phyloP scores from a whole-genome alignment of 2,113 vertebrate genomes.

The Sapajus apella region DNA sequence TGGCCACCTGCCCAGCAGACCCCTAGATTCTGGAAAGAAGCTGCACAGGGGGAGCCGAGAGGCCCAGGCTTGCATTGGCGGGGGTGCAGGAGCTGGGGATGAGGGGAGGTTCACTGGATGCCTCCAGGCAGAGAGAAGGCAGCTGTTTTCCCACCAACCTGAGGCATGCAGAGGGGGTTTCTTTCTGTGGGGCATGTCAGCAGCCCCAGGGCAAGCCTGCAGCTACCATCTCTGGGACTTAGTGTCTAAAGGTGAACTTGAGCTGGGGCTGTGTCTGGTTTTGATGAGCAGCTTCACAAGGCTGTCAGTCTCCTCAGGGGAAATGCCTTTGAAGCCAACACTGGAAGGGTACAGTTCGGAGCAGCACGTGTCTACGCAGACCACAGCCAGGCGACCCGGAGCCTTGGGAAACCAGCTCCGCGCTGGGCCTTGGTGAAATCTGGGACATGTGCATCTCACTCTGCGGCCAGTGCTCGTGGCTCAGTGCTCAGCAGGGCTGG shows the following conservation, averaged over 20 bases:
- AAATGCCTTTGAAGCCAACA: background rate
- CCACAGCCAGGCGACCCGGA: background rate
- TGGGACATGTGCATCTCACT: background rate
- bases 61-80: background rate
- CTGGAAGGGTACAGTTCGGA: background rate
- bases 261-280: background rate
- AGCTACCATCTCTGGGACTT: background rate
- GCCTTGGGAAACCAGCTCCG: background rate
- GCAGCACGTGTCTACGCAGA: background rate
- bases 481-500: background rate
- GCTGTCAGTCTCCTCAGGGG: background rate
- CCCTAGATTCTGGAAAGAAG: background rate
- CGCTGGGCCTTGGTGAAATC: background rate
- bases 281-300: background rate
- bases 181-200: background rate
- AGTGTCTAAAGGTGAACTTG: background rate
- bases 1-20: background rate
- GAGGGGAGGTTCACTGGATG: background rate
- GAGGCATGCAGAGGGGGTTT: background rate
- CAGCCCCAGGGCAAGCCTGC: background rate
- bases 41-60: fast-evolving
- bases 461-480: background rate
- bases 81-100: background rate
- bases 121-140: background rate
- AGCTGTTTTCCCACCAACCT: background rate